Evolutionary conservation across 2,797 vertebrate genomes (phyloP), one percentile per base, ranked within the genome.

Genomic region (Etheostoma nigrum): DNA sequence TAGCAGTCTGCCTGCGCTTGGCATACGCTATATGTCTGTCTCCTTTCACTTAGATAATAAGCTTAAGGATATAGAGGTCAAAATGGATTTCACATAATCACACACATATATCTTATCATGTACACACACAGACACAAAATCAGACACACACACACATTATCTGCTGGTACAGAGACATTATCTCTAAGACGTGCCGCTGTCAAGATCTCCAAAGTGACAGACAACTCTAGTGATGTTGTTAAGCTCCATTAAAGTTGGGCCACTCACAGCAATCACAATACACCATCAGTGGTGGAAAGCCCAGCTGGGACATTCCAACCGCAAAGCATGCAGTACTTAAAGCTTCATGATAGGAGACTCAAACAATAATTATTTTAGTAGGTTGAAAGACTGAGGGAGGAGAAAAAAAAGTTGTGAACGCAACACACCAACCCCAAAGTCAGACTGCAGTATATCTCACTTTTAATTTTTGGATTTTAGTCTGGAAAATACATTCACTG

Each of bases 261-360:
- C 58, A 74, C 87, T 92, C 82, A 81, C 42, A 27, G 48, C 61
- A 85, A 92, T 93, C 90, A 59, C 82, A 79, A 49, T 53, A 85
- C 87, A 86, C 86, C 73, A 87, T 92, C 90, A 79, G 83, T 9
- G 69, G 15, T 27, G 36, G 73, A 78, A 72, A 79, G 57, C 3
- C 25, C 63, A 60, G 66, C 61, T 42, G 72, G 71, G 69, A 74
- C 64, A 74, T 70, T 75, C 61, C 67, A 25, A 19, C 6, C 2
- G 19, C 67, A 66, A 58, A 76, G 54, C 36, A 63, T 54, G 25
- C 59, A 30, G 44, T 19, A 4, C 62, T 79, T 72, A 49, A 54
- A 69, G 62, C 7, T 48, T 4, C 23, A 15, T 40, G 75, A 81
- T 44, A 69, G 42, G 33, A 30, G 40, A 74, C 9, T 5, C 45